phyloP scores from a whole-genome alignment of 2,113 vertebrate species.

The Hypocryptadius cinnamomeus region DNA sequence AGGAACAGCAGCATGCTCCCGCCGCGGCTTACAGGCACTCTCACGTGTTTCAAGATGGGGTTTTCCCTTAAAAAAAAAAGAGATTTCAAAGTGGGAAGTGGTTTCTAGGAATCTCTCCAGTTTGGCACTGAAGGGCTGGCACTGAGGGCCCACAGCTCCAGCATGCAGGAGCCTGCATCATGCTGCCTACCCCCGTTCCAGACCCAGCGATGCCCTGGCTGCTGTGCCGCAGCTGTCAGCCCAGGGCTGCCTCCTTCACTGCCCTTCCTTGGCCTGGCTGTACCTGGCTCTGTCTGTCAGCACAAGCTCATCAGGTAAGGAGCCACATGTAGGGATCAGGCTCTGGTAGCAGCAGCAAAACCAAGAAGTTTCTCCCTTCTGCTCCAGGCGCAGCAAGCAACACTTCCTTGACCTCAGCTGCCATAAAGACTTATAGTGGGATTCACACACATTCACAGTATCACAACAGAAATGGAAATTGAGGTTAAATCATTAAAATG shows the following conservation, averaged over 20 bases:
- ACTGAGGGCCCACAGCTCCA: not conserved
- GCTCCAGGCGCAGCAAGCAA: not conserved
- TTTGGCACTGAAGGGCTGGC: not conserved
- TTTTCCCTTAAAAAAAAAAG: not conserved
- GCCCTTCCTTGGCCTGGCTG: not conserved
- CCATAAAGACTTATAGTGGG: fast-evolving
- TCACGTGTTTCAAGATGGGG: not conserved
- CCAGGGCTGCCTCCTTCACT: not conserved
- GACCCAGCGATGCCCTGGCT: fast-evolving
- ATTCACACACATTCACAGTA: not conserved
- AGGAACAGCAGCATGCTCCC: not conserved
- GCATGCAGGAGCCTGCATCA: not conserved
- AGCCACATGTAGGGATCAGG: not conserved
- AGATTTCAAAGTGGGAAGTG: not conserved
- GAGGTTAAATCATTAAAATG: not conserved
- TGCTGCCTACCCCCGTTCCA: fast-evolving
- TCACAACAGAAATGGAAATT: not conserved
- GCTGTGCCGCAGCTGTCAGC: fast-evolving
- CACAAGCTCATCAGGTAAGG: fast-evolving
- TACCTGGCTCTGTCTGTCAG: not conserved
- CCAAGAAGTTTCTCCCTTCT: fast-evolving
- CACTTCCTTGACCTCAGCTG: not conserved
- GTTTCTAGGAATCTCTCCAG: constrained; percentile 1
- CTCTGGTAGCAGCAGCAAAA: not conserved
- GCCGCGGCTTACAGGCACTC: not conserved